Conservation (phyloP, 2,797 vertebrate genomes). For the Myotis pilosus region DNA sequence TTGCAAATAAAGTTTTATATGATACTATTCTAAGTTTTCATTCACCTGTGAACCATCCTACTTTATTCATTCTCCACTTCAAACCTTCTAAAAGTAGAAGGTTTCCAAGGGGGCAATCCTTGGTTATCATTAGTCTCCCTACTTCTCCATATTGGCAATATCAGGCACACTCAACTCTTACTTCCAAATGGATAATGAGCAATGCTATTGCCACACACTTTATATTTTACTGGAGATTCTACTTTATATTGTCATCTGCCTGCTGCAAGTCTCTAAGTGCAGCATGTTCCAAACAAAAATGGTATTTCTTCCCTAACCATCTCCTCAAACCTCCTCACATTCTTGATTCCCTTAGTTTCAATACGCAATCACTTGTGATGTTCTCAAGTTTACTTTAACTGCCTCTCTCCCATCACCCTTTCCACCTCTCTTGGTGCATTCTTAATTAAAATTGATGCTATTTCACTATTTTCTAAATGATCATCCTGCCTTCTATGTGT, state of each 20-base stretch:
- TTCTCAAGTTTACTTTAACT: background rate
- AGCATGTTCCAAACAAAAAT: background rate
- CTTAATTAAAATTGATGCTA: background rate
- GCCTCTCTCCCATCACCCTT: background rate
- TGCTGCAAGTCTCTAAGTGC: background rate
- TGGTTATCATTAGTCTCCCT: background rate
- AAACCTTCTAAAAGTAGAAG: background rate
- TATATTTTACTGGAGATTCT: background rate
- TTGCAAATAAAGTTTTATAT: background rate
- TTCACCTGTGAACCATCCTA: background rate
- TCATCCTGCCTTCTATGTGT: background rate
- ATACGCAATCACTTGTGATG: background rate
- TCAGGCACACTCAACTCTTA: background rate
- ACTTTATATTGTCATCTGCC: background rate
- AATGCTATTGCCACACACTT: background rate
- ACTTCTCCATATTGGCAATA: background rate
- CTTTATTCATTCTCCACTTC: background rate
- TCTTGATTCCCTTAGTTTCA: background rate
- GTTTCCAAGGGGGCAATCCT: background rate
- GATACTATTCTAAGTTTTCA: background rate
- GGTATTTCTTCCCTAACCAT: background rate
- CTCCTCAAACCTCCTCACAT: background rate
- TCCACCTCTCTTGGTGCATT: background rate
- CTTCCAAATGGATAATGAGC: background rate
- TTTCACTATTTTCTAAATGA: conserved; percentile 12